Evolutionary conservation across 35 echinoderm and acorn worm species (phyloP), one percentile per base, ranked within the genome.

Genomic region (Strongylocentrotus purpuratus): DNA sequence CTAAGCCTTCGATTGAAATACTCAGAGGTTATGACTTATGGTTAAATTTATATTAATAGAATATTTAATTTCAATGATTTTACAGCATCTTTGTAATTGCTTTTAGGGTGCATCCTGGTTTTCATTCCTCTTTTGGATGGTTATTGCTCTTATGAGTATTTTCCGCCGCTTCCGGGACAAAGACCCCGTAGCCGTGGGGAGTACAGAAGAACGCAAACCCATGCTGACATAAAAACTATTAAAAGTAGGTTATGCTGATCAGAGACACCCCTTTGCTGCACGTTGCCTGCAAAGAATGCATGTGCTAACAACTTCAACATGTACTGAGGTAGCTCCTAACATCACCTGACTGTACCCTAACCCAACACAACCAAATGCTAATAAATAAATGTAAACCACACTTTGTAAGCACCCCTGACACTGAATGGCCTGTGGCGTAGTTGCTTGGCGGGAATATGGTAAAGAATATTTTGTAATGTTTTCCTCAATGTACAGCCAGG

Each of bases 71-170:
- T 78, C 7, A 5, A 78, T 78, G 28, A 78, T 22, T 78, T 71
- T 78, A 78, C 22, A 78, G 20, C 18, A n/a, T 78, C 22, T 78
- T 78, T 78, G 20, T n/a, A 78, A 78, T 78, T 78, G 22, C 32
- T 89, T 89, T 46, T 93, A 96, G 96, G 93, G 94, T 47, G 47
- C 96, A 9, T 91, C 96, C 32, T 96, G 96, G 96, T 96, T 96
- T 48, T 94, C 93, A 28, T 45, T 96, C 25, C 96, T 96, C 71
- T 96, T 96, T 94, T 96, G 96, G 96, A 45, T 88, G 41, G 46
- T 96, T 32, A 88, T 96, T n/a, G 20, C 94, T 46, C 59, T 33
- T 46, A 33, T 90, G 22, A 45, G 18, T 31, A 71, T 94, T 87
- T 86, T 50, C 46, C 96, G 96, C 8, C 96, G 96, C 60, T 70